These are phyloP conservation scores for Netelia fuscicornis DNA, from an alignment of 2,888 invertebrate genomes.

Conservation along the genomic window DNA sequence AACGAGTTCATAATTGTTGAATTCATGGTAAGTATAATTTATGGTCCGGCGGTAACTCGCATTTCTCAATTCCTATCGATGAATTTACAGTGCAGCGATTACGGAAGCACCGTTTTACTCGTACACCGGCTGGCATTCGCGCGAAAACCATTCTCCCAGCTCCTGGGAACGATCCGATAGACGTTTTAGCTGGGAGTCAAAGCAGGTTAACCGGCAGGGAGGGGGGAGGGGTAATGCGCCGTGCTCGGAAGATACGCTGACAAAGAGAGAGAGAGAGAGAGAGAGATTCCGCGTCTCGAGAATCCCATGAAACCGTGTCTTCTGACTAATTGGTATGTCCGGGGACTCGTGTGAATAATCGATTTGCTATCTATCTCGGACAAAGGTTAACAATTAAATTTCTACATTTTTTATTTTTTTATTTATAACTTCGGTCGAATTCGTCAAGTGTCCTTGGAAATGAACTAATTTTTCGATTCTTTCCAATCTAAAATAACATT, in stretches of 20 bases:
- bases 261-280: too few relatives aligned
- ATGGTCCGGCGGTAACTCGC: neutral
- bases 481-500: neutral
- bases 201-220: neutral
- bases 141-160: constrained; percentile 38
- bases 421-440: neutral
- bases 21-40: neutral
- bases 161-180: constrained; percentile 27
- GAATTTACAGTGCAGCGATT: constrained; percentile 28
- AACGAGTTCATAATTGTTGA: neutral
- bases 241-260: constrained; percentile 78
- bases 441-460: neutral
- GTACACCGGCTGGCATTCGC: constrained; percentile 34
- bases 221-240: too few relatives aligned
- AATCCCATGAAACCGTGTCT: constrained; percentile 1
- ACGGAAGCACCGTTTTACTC: constrained; percentile 37
- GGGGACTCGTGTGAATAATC: neutral
- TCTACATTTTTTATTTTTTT: neutral
- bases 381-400: neutral
- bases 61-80: constrained; percentile 42
- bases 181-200: neutral
- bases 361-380: neutral
- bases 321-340: constrained; percentile 3
- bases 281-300: neutral
- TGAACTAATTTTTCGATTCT: too few relatives aligned